These are phyloP conservation scores for Amphibalanus amphitrite DNA, from an alignment of 1,140 invertebrate genomes.

Conservation along the genomic window DNA sequence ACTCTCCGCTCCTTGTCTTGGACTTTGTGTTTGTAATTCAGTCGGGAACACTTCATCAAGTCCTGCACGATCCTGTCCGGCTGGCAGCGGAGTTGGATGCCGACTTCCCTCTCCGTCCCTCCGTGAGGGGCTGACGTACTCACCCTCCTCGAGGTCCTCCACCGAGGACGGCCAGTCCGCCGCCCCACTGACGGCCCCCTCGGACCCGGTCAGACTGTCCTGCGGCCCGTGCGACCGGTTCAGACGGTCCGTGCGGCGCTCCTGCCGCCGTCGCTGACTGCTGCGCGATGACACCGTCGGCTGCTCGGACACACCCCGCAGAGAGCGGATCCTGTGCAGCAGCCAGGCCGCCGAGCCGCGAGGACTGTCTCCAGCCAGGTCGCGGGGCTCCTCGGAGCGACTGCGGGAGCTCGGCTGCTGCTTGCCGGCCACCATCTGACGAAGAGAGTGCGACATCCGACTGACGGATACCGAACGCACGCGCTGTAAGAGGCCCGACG, in stretches of 20 bases:
- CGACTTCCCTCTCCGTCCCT: neutral
- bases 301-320: neutral
- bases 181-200: neutral
- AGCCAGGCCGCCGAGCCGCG: neutral
- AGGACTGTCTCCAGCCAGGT: neutral
- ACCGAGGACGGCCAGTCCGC: neutral
- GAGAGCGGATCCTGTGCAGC: neutral
- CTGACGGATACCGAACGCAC: neutral
- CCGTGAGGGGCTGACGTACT: neutral
- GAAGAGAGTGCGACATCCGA: neutral
- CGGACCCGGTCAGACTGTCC: neutral
- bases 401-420: neutral
- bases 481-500: neutral
- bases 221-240: no score
- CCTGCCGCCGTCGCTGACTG: neutral
- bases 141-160: neutral
- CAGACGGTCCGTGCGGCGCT: neutral
- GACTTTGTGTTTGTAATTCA: neutral
- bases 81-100: neutral
- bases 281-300: neutral
- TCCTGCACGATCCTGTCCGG: neutral
- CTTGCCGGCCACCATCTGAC: neutral
- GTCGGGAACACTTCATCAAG: neutral
- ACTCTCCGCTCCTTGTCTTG: no score
- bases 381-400: neutral